These are phyloP conservation scores for Drosophila erecta DNA, from an alignment of 1,140 invertebrate genomes.

Conservation along the genomic window DNA sequence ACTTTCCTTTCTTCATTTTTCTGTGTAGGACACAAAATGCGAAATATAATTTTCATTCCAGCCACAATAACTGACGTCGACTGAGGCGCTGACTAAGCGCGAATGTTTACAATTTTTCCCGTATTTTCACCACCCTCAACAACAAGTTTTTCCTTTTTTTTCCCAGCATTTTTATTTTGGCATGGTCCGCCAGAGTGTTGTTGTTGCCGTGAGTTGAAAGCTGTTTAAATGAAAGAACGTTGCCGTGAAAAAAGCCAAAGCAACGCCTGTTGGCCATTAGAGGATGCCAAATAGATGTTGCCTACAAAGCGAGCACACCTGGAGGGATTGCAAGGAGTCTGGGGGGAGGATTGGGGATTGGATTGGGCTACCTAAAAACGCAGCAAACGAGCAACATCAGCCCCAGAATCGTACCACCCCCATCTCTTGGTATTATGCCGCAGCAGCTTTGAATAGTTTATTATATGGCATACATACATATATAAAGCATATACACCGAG, in stretches of 20 bases:
- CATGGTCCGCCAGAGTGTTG: conserved; percentile 51
- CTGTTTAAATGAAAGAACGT: conserved; percentile 70
- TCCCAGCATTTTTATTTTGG: conserved; percentile 55
- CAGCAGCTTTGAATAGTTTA: conserved; percentile 69
- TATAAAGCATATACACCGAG: conserved; percentile 17
- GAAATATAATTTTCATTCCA: conserved; percentile 55
- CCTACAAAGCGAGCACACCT: conserved; percentile 55
- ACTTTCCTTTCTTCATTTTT: conserved; percentile 38
- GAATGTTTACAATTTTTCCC: conserved; percentile 63
- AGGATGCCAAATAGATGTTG: conserved; percentile 64
- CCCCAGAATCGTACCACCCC: conserved; percentile 13
- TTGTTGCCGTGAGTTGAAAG: conserved; percentile 50
- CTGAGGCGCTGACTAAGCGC: conserved; percentile 56
- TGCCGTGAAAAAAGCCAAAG: conserved; percentile 57
- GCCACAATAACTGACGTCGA: conserved; percentile 52
- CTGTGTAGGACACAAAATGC: conserved; percentile 33
- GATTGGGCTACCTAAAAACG: conserved; percentile 45
- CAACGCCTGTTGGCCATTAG: conserved; percentile 71
- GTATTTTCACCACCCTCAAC: conserved; percentile 9
- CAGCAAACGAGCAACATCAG: conserved; percentile 41
- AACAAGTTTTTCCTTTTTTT: conserved; percentile 9
- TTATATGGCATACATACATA: conserved; percentile 47
- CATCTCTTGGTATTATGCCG: conserved; percentile 48
- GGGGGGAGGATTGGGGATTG: neutral
- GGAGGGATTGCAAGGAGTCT: conserved; percentile 19